phyloP scores from a whole-genome alignment of 2,113 vertebrate species.

The Austrofundulus limnaeus region DNA sequence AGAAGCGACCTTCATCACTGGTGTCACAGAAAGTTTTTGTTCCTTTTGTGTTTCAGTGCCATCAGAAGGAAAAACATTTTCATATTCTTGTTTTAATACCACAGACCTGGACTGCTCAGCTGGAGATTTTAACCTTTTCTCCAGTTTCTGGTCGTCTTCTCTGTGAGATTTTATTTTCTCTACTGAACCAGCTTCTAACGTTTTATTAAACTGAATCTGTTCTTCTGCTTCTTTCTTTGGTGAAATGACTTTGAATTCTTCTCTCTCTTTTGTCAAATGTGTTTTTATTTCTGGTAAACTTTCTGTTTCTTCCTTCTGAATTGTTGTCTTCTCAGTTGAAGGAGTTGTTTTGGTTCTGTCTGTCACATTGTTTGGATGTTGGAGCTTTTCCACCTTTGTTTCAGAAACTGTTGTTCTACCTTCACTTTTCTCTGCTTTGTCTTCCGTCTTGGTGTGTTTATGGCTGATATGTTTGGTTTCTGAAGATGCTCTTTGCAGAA shows the following conservation, averaged over 20 bases:
- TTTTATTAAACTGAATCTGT: not conserved
- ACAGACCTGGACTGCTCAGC: constrained; percentile 2
- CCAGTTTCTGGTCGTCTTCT: not conserved
- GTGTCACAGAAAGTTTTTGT: not conserved
- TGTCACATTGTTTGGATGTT: not conserved
- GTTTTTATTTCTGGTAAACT: not conserved
- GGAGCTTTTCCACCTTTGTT: not conserved
- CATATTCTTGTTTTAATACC: constrained; percentile 17
- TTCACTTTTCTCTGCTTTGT: not conserved
- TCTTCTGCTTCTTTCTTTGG: not conserved
- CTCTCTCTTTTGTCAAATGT: not conserved
- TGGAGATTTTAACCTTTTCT: not conserved
- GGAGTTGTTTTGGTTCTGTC: not conserved
- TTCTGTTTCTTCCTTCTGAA: not conserved
- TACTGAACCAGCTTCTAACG: not conserved
- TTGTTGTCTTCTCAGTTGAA: not conserved
- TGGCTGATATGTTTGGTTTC: not conserved
- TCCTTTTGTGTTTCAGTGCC: constrained; percentile 10
- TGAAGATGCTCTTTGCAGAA: not conserved
- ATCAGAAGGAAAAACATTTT: constrained; percentile 9
- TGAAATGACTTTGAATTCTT: not conserved
- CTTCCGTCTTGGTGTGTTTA: not conserved
- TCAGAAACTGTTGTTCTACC: not conserved
- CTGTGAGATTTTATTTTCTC: not conserved
- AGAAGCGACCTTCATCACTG: not conserved